Percentiles rank a stretch among this genome's conserved stretches.
phyloP scores from a whole-genome alignment of 2,888 invertebrate species.

The Eledona agricola region DNA sequence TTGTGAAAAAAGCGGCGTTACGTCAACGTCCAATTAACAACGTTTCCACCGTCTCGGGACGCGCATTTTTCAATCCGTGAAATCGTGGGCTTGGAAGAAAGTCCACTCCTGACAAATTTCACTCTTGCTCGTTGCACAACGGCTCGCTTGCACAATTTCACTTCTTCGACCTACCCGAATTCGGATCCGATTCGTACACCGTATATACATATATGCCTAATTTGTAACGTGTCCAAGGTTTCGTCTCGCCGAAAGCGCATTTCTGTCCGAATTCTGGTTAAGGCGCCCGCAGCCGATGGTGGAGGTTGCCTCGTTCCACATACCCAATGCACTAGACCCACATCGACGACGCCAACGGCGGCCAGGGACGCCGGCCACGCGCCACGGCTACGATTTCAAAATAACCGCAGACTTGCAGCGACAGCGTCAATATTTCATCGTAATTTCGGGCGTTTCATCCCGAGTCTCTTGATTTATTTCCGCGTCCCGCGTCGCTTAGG shows the following conservation, averaged over 20 bases:
- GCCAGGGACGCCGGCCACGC: constrained; percentile 43
- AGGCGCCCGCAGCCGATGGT: constrained; percentile 24
- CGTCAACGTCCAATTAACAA: too few species aligned
- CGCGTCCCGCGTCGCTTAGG: too few species aligned
- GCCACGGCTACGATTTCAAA: constrained; percentile 17
- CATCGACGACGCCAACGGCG: constrained; percentile 45
- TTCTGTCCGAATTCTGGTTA: constrained; percentile 30
- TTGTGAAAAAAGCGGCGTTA: too few species aligned
- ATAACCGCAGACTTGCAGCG: constrained; percentile 25
- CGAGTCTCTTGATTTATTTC: too few species aligned
- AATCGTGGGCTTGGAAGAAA: constrained; percentile 20
- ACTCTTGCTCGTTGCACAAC: constrained; percentile 19
- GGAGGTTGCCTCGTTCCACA: constrained; percentile 49
- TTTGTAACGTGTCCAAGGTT: constrained; percentile 15
- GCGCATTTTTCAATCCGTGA: constrained; percentile 16
- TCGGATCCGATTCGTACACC: constrained; percentile 3
- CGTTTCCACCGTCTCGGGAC: too few species aligned
- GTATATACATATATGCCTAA: constrained; percentile 27
- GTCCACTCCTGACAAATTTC: constrained; percentile 18
- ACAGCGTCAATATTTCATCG: too few species aligned
- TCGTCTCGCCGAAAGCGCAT: constrained; percentile 14
- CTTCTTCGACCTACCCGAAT: constrained; percentile 4
- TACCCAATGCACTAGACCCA: constrained; percentile 57
- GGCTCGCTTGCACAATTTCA: constrained; percentile 14
- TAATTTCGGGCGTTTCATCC: too few species aligned